Percentiles rank a stretch among this genome's conserved stretches.
Evolutionary conservation across 2,888 invertebrate genomes (phyloP).

Genomic region (Horisme vitalbata): DNA sequence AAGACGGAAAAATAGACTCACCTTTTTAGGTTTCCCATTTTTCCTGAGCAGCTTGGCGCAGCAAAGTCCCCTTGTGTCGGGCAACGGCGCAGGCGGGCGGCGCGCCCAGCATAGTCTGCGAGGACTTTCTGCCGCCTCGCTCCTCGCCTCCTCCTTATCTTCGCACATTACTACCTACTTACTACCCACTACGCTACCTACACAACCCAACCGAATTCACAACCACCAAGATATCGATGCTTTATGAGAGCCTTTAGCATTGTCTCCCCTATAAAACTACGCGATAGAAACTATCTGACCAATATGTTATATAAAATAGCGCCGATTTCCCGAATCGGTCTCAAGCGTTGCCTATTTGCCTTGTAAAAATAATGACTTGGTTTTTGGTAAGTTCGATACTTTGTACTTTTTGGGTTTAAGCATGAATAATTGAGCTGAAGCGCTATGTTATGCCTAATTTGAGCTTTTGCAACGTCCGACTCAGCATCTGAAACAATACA

Average conservation of each 20-base stretch:
- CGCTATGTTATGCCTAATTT: constrained; percentile 60
- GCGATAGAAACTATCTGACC: constrained; percentile 44
- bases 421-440: constrained; percentile 39
- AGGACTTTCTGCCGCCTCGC: constrained; percentile 66
- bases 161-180: constrained; percentile 67
- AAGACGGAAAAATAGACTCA: constrained; percentile 51
- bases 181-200: constrained; percentile 41
- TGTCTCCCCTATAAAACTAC: constrained; percentile 72
- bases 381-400: constrained; percentile 68
- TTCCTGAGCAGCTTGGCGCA: constrained; percentile 91
- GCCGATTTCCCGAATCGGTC: constrained; percentile 45
- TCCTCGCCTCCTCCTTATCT: constrained; percentile 74
- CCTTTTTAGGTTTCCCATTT: constrained; percentile 92
- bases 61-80: constrained; percentile 91
- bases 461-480: constrained; percentile 70
- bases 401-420: constrained; percentile 63
- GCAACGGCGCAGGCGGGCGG: constrained; percentile 75
- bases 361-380: constrained; percentile 34
- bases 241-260: constrained; percentile 75
- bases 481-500: constrained; percentile 74
- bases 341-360: constrained; percentile 33
- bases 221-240: constrained; percentile 74
- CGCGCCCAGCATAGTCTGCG: constrained; percentile 70
- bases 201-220: constrained; percentile 66
- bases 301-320: constrained; percentile 67